These are phyloP conservation scores for Bathynomus jamesi DNA, from an alignment of 1,140 invertebrate species.

Conservation along the genomic window DNA sequence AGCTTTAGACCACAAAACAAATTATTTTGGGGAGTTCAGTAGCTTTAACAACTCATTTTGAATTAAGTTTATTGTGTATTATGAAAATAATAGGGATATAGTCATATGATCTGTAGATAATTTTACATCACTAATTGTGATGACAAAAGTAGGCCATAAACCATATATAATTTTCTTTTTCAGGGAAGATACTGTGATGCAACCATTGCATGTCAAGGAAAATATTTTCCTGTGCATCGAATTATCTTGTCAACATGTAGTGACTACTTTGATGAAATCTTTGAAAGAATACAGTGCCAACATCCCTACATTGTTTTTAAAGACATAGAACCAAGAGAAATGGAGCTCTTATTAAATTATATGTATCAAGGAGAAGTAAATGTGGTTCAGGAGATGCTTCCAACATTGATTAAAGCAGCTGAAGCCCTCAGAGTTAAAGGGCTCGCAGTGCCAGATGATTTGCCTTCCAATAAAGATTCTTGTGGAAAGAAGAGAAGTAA, in stretches of 20 bases:
- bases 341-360: slow-evolving; percentile 11
- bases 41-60: too few relatives aligned
- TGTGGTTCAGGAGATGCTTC: slow-evolving; percentile 5
- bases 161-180: too few relatives aligned
- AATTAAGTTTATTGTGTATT: too few relatives aligned
- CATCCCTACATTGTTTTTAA: slow-evolving; percentile 14
- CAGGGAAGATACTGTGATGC: slow-evolving; percentile 13
- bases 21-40: too few relatives aligned
- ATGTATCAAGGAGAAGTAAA: slow-evolving; percentile 17
- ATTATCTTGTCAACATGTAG: slow-evolving; percentile 16
- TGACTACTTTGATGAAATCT: slow-evolving; percentile 12
- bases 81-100: too few relatives aligned
- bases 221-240: slow-evolving; percentile 12
- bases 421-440: slow-evolving; percentile 15
- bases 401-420: slow-evolving; percentile 16
- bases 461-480: not conserved
- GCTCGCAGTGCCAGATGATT: slow-evolving; percentile 14
- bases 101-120: too few relatives aligned
- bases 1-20: too few relatives aligned
- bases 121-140: too few relatives aligned
- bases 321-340: slow-evolving; percentile 6
- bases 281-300: slow-evolving; percentile 11
- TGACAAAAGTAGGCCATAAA: too few relatives aligned
- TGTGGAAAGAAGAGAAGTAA: not conserved
- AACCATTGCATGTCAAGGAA: slow-evolving; percentile 10